Base-by-base conservation (phyloP, 2,113 vertebrate genomes). In the Halichoeres trimaculatus region DNA sequence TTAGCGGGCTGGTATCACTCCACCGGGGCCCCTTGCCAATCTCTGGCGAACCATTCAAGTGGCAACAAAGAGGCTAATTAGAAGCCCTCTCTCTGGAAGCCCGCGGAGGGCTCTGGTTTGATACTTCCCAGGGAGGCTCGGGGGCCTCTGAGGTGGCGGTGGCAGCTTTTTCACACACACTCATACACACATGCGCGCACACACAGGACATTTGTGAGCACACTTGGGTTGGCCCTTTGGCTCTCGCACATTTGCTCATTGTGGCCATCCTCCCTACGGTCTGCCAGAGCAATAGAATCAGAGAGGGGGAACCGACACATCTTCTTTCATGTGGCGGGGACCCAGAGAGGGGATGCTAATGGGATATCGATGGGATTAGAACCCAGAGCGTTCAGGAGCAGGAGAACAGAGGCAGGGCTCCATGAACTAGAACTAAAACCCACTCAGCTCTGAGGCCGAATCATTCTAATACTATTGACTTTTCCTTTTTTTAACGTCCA, bases 41-140 rank as follows among this genome's bases (percentile, higher is more conserved):
- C 90, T 90, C 65, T 79, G 89, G 91, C 74, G 51, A 85, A 65
- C 84, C 67, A 63, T 87, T 91, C 92, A 90, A 89, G 90, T 85
- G 65, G 84, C 93, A 93, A 94, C 91, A 88, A 94, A 95, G 91
- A 91, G 92, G 91, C 91, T 94, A 94, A 94, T 91, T 91, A 95
- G 92, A 91, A 89, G 87, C 92, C 90, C 89, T 88, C 69, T 88
- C 67, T 56, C 88, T 89, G 78, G 91, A 90, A 93, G 89, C 85
- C 66, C 12, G 82, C 76, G 67, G 84, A 92, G 83, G 85, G 85
- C 67, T 87, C 12, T 23, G 90, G 66, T 85, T 92, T 91, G 93
- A 92, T 93, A 93, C 93, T 94, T 93, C 91, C 93, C 90, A 91
- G 90, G 91, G 91, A 91, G 90, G 90, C 91, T 82, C 40, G 76